Evolutionary conservation across 2,797 vertebrate species (phyloP).

Genomic region (Artibeus jamaicensis): DNA sequence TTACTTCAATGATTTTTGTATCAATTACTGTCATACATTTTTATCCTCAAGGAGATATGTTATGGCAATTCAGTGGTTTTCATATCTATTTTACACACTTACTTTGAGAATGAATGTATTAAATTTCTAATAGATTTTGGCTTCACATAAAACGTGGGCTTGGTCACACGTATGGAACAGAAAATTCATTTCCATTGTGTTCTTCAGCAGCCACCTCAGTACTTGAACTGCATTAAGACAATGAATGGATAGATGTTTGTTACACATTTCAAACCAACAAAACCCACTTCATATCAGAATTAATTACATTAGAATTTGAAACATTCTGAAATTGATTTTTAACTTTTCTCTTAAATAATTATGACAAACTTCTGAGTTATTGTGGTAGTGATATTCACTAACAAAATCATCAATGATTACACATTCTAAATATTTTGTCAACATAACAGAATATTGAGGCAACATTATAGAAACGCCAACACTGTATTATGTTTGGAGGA

Average conservation of each 20-base stretch:
- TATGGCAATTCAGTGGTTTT: slow-evolving; percentile 53
- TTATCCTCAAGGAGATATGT: slow-evolving; percentile 9
- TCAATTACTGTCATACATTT: not conserved
- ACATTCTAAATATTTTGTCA: slow-evolving; percentile 1
- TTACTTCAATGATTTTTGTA: slow-evolving; percentile 47
- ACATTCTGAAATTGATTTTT: not conserved
- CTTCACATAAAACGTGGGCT: not conserved
- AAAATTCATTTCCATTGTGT: not conserved
- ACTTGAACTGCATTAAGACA: not conserved
- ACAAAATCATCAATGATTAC: not conserved
- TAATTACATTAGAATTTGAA: not conserved
- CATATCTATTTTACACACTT: slow-evolving; percentile 33
- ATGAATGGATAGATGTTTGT: not conserved
- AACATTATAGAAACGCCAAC: not conserved
- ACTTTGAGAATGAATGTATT: slow-evolving; percentile 12
- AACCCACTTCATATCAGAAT: not conserved
- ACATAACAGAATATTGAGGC: not conserved
- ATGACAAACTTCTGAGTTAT: not conserved
- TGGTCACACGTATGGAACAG: not conserved
- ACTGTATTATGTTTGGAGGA: not conserved
- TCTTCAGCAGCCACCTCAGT: not conserved
- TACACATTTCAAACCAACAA: not conserved
- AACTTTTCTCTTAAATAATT: not conserved
- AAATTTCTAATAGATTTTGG: slow-evolving; percentile 15
- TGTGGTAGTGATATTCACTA: not conserved